phyloP scores from a whole-genome alignment of 2,113 vertebrate species.

The Phalacrocorax pelagicus region DNA sequence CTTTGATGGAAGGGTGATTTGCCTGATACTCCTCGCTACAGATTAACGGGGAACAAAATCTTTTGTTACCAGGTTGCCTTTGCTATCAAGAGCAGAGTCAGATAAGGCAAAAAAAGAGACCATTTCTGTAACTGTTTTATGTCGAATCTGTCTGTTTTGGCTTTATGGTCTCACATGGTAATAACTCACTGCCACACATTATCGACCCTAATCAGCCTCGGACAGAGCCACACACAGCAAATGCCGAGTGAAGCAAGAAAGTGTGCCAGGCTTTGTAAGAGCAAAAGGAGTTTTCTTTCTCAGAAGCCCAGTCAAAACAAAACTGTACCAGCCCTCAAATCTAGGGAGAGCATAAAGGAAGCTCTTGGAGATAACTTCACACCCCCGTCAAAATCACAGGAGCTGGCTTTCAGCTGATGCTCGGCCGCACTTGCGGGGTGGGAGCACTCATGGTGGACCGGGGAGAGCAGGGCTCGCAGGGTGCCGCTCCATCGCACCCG shows the following conservation, averaged over 20 bases:
- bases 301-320: background rate
- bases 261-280: background rate
- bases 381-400: background rate
- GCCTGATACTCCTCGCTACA: background rate
- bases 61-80: background rate
- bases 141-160: background rate
- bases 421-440: rapidly evolving
- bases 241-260: background rate
- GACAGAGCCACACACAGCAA: background rate
- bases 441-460: rapidly evolving
- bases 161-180: background rate
- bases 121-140: background rate
- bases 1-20: background rate
- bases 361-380: background rate
- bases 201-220: background rate
- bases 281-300: background rate
- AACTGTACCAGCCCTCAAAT: background rate
- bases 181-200: background rate
- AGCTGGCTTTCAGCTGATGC: background rate
- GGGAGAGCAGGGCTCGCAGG: background rate
- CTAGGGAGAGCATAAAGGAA: background rate
- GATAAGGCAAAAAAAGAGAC: background rate
- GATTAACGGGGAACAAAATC: background rate
- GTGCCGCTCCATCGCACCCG: background rate
- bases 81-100: background rate